Evolutionary conservation across 2,797 vertebrate species (phyloP), one percentile per base, ranked within the genome.

Genomic region (Rhinella marina): DNA sequence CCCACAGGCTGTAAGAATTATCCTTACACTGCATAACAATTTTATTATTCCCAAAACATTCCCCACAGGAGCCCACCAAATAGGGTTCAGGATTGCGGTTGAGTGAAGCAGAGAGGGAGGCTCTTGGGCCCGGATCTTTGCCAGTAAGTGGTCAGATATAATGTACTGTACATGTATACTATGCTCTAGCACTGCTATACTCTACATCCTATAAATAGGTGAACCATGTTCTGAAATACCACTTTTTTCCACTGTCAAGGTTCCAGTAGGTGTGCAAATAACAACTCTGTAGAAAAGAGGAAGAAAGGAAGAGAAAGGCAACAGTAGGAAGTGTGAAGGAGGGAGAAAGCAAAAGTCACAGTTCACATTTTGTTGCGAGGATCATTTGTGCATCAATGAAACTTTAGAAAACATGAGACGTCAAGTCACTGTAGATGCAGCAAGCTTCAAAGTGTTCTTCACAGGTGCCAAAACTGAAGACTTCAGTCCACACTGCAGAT

Each of bases 181-280:
- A 4, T 12, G 27, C 13, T 29, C 14, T 21, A 21, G 70, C 32
- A 48, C 32, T 73, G 19, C 29, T 73, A 11, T n/a, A 50, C 19
- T 13, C 41, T 41, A 6, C 7, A n/a, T 29, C 72, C 72, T 75
- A 12, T 75, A 23, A 4, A 75, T 23, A 21, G 19, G 21, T 54
- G 9, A 54, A 25, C 17, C 12, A 52, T 50, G 72, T 25, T 77
- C 23, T 77, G 23, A 77, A 54, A 77, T 52, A 54, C 25, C 50
- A 77, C 75, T 52, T 52, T 77, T 72, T 77, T 77, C 75, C 75
- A 54, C n/a, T 77, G 4, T 77, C 75, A 77, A 77, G 50, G 48
- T 77, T 77, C 3, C 13, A 54, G 75, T 77, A 54, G 75, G 75
- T 77, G 41, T 54, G 52, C 32, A 75, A 50, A 21, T 27, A 66